A percentile compares a stretch with the other conserved stretches of the same genome.
phyloP scores from a whole-genome alignment of 1,140 invertebrate genomes.

The Drosophila ogumai region DNA sequence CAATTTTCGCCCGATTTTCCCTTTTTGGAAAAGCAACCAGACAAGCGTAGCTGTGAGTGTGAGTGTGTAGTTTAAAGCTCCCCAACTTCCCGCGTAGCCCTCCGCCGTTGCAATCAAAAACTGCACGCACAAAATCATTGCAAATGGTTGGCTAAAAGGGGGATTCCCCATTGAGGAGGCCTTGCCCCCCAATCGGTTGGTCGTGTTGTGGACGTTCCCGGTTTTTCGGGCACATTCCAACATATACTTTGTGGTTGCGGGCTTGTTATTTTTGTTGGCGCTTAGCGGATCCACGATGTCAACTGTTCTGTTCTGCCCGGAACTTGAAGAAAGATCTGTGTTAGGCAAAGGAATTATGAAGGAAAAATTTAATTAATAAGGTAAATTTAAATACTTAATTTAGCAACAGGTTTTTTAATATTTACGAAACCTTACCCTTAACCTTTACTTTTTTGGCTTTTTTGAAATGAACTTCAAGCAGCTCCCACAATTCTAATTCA shows the following conservation, averaged over 20 bases:
- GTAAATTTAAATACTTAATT: too few relatives aligned
- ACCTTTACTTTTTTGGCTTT: too few relatives aligned
- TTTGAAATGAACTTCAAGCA: too few relatives aligned
- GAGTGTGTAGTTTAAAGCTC: slow-evolving; percentile 23
- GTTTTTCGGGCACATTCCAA: slow-evolving; percentile 40
- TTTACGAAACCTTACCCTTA: too few relatives aligned
- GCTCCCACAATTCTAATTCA: too few relatives aligned
- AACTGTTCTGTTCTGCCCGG: too few relatives aligned
- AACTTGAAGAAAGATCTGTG: not conserved
- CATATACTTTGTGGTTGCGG: slow-evolving; percentile 61
- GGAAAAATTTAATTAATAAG: too few relatives aligned
- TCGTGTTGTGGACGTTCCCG: slow-evolving; percentile 66
- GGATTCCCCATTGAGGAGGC: not conserved
- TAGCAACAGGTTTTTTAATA: too few relatives aligned
- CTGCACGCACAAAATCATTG: slow-evolving; percentile 68
- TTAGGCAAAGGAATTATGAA: too few relatives aligned
- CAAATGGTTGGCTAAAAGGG: slow-evolving; percentile 23
- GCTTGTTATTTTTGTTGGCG: not conserved
- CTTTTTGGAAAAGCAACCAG: slow-evolving; percentile 21
- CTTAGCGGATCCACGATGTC: not conserved
- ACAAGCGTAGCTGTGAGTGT: not conserved
- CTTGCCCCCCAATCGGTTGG: slow-evolving; percentile 1
- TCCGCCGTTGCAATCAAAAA: slow-evolving; percentile 64
- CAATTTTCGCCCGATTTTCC: not conserved
- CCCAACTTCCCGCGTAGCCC: not conserved